A percentile compares a stretch with the other conserved stretches of the same genome.
phyloP scores from a whole-genome alignment of 1,140 invertebrate genomes.

The Macrosteles quadrilineatus region DNA sequence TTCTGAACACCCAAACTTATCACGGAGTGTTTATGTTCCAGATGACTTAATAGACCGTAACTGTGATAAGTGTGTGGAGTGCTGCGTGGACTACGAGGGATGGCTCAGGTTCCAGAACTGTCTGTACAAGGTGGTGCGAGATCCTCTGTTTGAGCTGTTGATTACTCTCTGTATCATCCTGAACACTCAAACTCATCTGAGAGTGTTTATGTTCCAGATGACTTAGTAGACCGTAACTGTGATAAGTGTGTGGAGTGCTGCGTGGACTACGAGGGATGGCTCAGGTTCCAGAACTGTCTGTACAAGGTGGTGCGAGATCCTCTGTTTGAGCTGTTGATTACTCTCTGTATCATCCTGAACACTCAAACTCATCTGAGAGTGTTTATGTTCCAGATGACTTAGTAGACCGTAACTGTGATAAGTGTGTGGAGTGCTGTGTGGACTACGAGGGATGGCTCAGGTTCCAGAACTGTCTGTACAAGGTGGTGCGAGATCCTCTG shows the following conservation, averaged over 20 bases:
- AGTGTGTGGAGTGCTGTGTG: constrained; percentile 79
- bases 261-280: constrained; percentile 80
- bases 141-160: constrained; percentile 84
- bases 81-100: no score
- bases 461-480: constrained; percentile 79
- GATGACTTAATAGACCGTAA: no score
- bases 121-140: no score
- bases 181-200: no score
- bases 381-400: constrained; percentile 85
- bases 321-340: constrained; percentile 85
- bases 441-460: constrained; percentile 83
- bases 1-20: no score
- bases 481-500: constrained; percentile 77
- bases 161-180: constrained; percentile 88
- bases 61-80: no score
- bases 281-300: constrained; percentile 78
- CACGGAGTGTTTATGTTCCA: no score
- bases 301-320: constrained; percentile 81
- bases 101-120: no score
- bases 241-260: constrained; percentile 81
- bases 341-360: constrained; percentile 86
- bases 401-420: constrained; percentile 84
- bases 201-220: constrained; percentile 67
- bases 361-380: no score
- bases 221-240: constrained; percentile 85